These are phyloP conservation scores for Eubasilissa splendida DNA, from an alignment of 2,888 invertebrate species.

Conservation along the genomic window DNA sequence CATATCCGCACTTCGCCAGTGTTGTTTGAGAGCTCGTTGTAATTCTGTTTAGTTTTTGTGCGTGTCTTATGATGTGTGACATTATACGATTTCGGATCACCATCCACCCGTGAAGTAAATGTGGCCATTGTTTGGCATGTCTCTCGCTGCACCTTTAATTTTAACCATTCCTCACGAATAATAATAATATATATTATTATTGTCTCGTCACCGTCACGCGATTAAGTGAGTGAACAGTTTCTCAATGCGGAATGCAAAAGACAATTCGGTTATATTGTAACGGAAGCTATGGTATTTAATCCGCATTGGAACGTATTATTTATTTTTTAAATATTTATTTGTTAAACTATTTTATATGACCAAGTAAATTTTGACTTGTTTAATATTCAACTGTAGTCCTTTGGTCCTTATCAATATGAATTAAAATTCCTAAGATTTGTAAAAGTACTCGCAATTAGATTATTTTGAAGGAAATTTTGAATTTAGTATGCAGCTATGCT, in stretches of 20 bases:
- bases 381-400: too few relatives aligned
- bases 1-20: constrained; percentile 10
- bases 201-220: background rate
- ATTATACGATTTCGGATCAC: background rate
- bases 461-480: too few relatives aligned
- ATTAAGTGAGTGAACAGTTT: constrained; percentile 4
- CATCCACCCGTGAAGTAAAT: background rate
- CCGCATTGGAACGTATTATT: too few relatives aligned
- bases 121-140: background rate
- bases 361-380: too few relatives aligned
- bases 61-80: constrained; percentile 18
- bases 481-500: too few relatives aligned
- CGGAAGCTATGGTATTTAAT: constrained; percentile 6
- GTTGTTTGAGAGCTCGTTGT: constrained; percentile 2
- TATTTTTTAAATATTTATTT: too few relatives aligned
- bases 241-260: constrained; percentile 8
- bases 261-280: background rate
- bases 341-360: too few relatives aligned
- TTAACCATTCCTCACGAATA: background rate
- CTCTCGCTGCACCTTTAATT: constrained; percentile 18
- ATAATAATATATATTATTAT: background rate
- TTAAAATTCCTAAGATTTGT: too few relatives aligned
- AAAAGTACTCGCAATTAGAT: too few relatives aligned
- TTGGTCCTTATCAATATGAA: too few relatives aligned
- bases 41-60: constrained; percentile 5